phyloP scores from a whole-genome alignment of 2,888 invertebrate species.

The Cryptophagus acutangulus region DNA sequence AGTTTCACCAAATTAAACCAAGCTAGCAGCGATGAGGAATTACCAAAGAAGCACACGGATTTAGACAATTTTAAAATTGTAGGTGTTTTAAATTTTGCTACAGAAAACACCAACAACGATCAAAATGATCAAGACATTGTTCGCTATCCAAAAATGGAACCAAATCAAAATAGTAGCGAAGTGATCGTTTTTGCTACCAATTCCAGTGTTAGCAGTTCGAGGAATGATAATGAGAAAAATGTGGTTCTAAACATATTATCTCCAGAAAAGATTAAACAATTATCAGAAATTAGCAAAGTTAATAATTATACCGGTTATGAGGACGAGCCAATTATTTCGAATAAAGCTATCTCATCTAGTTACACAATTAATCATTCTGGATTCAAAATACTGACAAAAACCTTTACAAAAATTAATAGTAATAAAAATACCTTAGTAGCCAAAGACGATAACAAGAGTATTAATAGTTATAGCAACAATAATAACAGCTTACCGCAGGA shows the following conservation, averaged over 20 bases:
- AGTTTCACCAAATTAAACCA: conserved; percentile 17
- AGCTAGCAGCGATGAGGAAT: background rate
- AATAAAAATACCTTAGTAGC: too few relatives aligned
- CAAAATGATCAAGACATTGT: conserved; percentile 23
- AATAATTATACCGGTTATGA: conserved; percentile 50
- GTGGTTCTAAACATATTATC: conserved; percentile 29
- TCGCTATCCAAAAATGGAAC: conserved; percentile 36
- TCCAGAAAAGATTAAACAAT: conserved; percentile 48
- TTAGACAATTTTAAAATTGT: conserved; percentile 36
- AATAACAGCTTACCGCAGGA: conserved; percentile 6
- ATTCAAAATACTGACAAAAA: conserved; percentile 61
- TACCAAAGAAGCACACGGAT: background rate
- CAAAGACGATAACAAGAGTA: conserved; percentile 15
- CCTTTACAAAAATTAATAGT: conserved; percentile 54
- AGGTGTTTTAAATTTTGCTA: conserved; percentile 39
- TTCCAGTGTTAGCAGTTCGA: conserved; percentile 26
- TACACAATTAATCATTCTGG: conserved; percentile 61
- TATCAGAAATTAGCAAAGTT: conserved; percentile 56
- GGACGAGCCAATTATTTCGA: conserved; percentile 53
- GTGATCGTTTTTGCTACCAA: conserved; percentile 26
- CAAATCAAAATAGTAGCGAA: conserved; percentile 20
- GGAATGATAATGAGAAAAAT: conserved; percentile 16
- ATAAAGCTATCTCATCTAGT: conserved; percentile 58
- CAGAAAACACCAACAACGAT: conserved; percentile 24
- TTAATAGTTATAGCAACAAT: background rate